Percentiles rank a stretch among this genome's conserved stretches.
Evolutionary conservation across 2,797 vertebrate species (phyloP).

Genomic region (Simalia tracyae): DNA sequence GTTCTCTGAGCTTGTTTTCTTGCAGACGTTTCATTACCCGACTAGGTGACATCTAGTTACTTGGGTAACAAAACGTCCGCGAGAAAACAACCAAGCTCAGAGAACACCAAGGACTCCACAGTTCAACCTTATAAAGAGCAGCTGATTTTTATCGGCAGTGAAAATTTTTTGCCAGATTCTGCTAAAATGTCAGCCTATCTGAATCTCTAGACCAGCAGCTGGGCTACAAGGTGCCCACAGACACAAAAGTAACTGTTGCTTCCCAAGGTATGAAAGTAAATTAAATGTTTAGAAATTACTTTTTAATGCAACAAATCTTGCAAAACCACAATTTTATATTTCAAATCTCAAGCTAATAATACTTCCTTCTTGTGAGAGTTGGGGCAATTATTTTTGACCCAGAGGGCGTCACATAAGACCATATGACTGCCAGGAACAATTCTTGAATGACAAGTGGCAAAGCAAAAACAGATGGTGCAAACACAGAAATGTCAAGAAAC

Average conservation of each 20-base stretch:
- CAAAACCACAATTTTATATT: not conserved
- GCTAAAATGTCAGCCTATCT: not conserved
- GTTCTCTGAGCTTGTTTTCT: too few species aligned
- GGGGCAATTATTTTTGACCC: not conserved
- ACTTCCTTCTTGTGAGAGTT: not conserved
- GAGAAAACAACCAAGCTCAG: too few species aligned
- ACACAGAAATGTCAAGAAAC: not conserved
- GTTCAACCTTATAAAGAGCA: not conserved
- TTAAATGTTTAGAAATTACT: not conserved
- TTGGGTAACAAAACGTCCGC: too few species aligned
- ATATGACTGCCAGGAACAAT: not conserved
- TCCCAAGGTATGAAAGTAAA: not conserved
- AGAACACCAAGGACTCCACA: too few species aligned
- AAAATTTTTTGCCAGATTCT: not conserved
- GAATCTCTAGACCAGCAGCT: not conserved
- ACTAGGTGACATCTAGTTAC: too few species aligned
- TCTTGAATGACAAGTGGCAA: not conserved
- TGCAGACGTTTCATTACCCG: too few species aligned
- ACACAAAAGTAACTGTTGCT: not conserved
- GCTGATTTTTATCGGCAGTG: not conserved
- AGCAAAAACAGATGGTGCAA: not conserved
- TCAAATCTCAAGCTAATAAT: not conserved
- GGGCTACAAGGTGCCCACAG: not conserved
- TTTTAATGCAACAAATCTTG: not conserved
- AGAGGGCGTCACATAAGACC: not conserved